Conservation (phyloP, 2,797 vertebrate genomes). For the Cottoperca gobio region DNA sequence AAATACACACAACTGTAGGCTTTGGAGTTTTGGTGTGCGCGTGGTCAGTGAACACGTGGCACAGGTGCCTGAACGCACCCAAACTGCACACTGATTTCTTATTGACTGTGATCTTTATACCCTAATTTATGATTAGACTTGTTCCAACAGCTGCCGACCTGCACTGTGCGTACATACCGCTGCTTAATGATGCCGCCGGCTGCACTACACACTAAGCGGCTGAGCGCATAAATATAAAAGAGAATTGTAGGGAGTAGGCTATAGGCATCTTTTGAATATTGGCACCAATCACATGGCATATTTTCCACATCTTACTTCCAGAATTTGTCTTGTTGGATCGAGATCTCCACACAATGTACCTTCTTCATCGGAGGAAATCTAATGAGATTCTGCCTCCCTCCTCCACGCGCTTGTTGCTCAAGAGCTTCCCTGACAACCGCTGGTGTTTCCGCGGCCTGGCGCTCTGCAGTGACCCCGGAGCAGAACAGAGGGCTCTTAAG, state of each 20-base stretch:
- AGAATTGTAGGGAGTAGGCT: conserved; percentile 38
- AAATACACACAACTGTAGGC: background rate
- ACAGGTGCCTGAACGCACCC: background rate
- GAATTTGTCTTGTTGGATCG: conserved; percentile 43
- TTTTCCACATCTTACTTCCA: conserved; percentile 74
- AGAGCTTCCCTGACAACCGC: conserved; percentile 84
- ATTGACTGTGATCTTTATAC: background rate
- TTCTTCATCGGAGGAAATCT: conserved; percentile 78
- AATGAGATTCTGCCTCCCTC: conserved; percentile 81
- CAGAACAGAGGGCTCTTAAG: conserved; percentile 86
- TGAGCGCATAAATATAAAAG: conserved; percentile 56
- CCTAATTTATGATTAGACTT: conserved; percentile 40
- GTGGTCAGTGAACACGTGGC: conserved; percentile 5
- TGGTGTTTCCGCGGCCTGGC: conserved; percentile 77
- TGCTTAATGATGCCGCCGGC: conserved; percentile 36
- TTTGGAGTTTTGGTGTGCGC: background rate
- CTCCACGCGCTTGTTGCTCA: conserved; percentile 76
- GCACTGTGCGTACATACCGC: conserved; percentile 35
- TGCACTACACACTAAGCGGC: conserved; percentile 43
- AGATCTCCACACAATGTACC: conserved; percentile 76
- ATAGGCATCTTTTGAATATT: conserved; percentile 58
- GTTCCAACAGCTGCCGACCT: conserved; percentile 49
- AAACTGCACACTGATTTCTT: conserved; percentile 4
- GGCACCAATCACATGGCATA: conserved; percentile 70
- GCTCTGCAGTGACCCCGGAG: conserved; percentile 71